Base-by-base conservation (phyloP, 92 coral and sea anemone species). In the Anthopleura xanthogrammica region DNA sequence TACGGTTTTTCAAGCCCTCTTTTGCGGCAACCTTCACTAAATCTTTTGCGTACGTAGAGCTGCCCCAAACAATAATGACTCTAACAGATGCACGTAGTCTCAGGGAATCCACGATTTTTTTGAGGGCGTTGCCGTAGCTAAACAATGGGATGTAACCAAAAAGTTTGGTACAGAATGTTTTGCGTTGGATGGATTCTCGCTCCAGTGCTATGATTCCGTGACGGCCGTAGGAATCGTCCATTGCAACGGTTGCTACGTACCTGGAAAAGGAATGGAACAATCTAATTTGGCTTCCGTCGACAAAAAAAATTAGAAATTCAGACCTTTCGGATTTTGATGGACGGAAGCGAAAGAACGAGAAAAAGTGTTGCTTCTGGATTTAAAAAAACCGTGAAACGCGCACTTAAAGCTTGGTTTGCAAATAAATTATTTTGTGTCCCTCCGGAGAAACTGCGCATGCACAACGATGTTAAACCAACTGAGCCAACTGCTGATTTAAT, bases 171-270 rank as follows among this genome's bases (percentile, higher is more conserved):
- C 90, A 90, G 76, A 90, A 90, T 6, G 88, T 86, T 12, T 55
- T 58, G 2, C 93, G 90, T 2, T 80, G 36, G 41, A 23, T 65
- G 0, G 93, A 68, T 52, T 87, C 90, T 13, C 75, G 77, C 83
- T 90, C 88, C 23, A 90, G 70, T 60, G 93, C 88, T 50, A 52
- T 72, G 23, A 82, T 90, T 17, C 93, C 93, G 58, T 80, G 84
- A 41, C 88, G 83, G 3, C 93, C 93, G 84, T 90, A 90, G 1
- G 93, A 83, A 40, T 90, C 90, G 41, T 90, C 93, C 5, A 84
- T 81, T 36, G 90, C 90, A 16, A 81, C 93, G 2, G 88, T 84
- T 13, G 88, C 93, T 19, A 87, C 88, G 77, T 87, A 92, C 60
- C 88, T 85, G 7, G 23, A n/a, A 40, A 78, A 62, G 62, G 40